Evolutionary conservation across 2,888 invertebrate species (phyloP), one percentile per base, ranked within the genome.

Genomic region (Phorcus lineatus): DNA sequence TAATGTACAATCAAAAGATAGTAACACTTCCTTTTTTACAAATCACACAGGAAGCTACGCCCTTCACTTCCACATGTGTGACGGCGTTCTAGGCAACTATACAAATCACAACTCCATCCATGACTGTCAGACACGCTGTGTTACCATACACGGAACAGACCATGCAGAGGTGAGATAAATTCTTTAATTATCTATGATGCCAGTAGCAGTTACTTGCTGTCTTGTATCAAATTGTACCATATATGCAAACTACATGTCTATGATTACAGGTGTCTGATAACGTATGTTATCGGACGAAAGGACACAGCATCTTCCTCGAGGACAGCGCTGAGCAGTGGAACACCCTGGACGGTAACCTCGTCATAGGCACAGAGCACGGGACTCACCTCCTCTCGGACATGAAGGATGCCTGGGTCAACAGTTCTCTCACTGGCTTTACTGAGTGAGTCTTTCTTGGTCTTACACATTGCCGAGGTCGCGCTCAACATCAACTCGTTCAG

Each of bases 21-120:
- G n/a, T n/a, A n/a, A n/a, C n/a, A n/a, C n/a, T n/a, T 11, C 13
- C 47, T 13, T 47, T 47, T 47, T 11, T 1, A 6, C 47, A 6
- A 47, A 47, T 13, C 47, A 6, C 78, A 0, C 81, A 83, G 91
- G 90, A 0, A 79, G 85, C n/a, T 92, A 92, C 81, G 91, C 92
- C 6, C 82, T 92, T 28, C 92, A 92, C 83, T 92, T 90, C 84
- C 92, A 92, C 80, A 86, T 91, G 88, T 86, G 87, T 77, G 88
- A 87, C 1, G 86, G 90, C 53, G 88, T 88, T 16, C 78, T 80
- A 16, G 83, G 84, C 11, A 36, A 83, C 9, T 90, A 87, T 80
- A 82, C 91, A 28, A 83, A 84, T 13, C 83, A 86, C 17, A 88
- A 87, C 77, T 88, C 90, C 31, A 91, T 92, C 55, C 91, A 91